These are phyloP conservation scores for Hyposoter didymator DNA, from an alignment of 2,888 invertebrate species.

Conservation along the genomic window DNA sequence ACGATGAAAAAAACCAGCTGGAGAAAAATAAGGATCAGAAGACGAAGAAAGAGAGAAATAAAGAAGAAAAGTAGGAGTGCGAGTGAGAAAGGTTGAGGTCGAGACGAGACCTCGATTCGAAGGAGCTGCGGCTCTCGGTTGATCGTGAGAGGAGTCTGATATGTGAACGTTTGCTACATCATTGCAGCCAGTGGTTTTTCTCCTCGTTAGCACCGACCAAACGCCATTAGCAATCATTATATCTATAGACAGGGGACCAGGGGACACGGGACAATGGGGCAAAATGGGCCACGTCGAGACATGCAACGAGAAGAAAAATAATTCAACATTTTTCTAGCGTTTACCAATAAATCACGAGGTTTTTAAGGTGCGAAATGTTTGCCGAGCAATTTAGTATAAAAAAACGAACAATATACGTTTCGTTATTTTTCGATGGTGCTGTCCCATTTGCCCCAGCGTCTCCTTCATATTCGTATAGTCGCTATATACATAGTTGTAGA, in stretches of 20 bases:
- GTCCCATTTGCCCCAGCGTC: neutral
- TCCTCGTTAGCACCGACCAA: slow-evolving; percentile 61
- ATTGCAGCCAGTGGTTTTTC: slow-evolving; percentile 59
- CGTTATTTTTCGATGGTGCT: neutral
- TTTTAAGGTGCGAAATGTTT: neutral
- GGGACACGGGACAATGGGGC: neutral
- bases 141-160: slow-evolving; percentile 54
- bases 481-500: slow-evolving; percentile 21
- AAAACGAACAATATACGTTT: neutral
- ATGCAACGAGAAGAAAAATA: neutral
- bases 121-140: slow-evolving; percentile 33
- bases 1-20: neutral
- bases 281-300: neutral
- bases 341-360: neutral
- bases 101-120: slow-evolving; percentile 59
- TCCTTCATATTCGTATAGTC: neutral
- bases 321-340: neutral
- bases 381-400: too few species aligned
- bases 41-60: slow-evolving; percentile 1
- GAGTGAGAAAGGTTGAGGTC: slow-evolving; percentile 61
- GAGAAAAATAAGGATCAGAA: neutral
- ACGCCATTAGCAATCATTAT: slow-evolving; percentile 41
- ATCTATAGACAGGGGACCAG: slow-evolving; percentile 3
- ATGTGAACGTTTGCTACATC: slow-evolving; percentile 53
- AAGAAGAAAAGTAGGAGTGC: slow-evolving; percentile 29